Percentiles rank a stretch among this genome's conserved stretches.
Conservation (phyloP, 2,113 vertebrate species). For the Phalacrocorax pelagicus region DNA sequence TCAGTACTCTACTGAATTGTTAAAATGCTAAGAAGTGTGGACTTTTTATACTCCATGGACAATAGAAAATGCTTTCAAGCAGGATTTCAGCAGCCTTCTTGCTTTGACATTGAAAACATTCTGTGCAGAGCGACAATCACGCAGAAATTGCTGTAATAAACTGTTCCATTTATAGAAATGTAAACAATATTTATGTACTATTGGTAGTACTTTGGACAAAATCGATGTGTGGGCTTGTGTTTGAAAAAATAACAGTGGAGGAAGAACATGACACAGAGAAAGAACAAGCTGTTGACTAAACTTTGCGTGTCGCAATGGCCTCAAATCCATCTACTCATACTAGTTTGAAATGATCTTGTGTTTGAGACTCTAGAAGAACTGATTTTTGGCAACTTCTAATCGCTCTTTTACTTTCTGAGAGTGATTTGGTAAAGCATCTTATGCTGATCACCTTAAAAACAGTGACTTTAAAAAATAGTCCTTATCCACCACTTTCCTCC, state of each 20-base stretch:
- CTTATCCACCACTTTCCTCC: not conserved
- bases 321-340: not conserved
- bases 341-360: not conserved
- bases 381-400: not conserved
- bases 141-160: constrained; percentile 3
- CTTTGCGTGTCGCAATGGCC: not conserved
- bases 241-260: not conserved
- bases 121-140: not conserved
- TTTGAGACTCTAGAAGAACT: not conserved
- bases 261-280: not conserved
- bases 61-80: not conserved
- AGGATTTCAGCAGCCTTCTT: not conserved
- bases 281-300: not conserved
- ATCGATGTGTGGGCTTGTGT: not conserved
- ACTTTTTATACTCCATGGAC: not conserved
- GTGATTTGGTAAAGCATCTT: not conserved
- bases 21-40: not conserved
- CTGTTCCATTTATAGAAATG: not conserved
- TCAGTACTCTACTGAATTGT: not conserved
- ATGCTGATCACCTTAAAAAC: not conserved
- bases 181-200: not conserved
- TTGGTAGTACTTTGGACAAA: not conserved
- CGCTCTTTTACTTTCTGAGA: not conserved
- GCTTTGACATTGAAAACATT: not conserved
- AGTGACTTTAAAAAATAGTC: not conserved